These are phyloP conservation scores for Octopus bimaculoides DNA, from an alignment of 1,140 invertebrate genomes.

Conservation along the genomic window DNA sequence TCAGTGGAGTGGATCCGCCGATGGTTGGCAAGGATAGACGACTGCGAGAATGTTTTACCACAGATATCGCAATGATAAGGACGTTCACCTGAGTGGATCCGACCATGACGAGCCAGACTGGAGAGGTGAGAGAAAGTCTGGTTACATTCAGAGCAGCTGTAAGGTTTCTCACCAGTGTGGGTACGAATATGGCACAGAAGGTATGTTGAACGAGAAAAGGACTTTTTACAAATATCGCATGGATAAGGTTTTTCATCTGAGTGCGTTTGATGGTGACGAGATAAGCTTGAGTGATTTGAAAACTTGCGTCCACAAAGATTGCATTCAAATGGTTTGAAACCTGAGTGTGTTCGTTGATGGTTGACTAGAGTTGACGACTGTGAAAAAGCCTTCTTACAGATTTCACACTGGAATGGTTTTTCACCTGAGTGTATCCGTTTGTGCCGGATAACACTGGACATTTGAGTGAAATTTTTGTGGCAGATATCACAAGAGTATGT, in stretches of 20 bases:
- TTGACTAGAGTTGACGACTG: slow-evolving; percentile 99
- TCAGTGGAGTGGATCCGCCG: slow-evolving; percentile 66
- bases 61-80: slow-evolving; percentile 25
- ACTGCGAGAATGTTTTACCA: slow-evolving; percentile 25
- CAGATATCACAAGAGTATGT: slow-evolving; percentile 78
- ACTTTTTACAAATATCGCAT: slow-evolving; percentile 43
- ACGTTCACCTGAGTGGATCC: slow-evolving; percentile 19
- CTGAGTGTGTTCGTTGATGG: slow-evolving; percentile 95
- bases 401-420: slow-evolving; percentile 96
- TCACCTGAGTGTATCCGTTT: slow-evolving; percentile 87
- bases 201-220: slow-evolving; percentile 56
- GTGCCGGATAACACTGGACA: slow-evolving; percentile 86
- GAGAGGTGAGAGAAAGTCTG: slow-evolving; percentile 54
- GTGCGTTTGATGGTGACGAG: slow-evolving; percentile 54
- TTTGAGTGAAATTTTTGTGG: slow-evolving; percentile 95
- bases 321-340: slow-evolving; percentile 95
- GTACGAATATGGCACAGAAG: slow-evolving; percentile 52
- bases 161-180: slow-evolving; percentile 57
- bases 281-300: slow-evolving; percentile 53
- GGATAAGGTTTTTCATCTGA: slow-evolving; percentile 29
- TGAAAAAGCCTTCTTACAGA: slow-evolving; percentile 97
- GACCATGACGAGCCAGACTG: background rate
- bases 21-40: slow-evolving; percentile 38
- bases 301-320: slow-evolving; percentile 90
- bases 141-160: slow-evolving; percentile 47